Base-by-base conservation (phyloP, 2,888 invertebrate genomes). In the Timema cristinae region DNA sequence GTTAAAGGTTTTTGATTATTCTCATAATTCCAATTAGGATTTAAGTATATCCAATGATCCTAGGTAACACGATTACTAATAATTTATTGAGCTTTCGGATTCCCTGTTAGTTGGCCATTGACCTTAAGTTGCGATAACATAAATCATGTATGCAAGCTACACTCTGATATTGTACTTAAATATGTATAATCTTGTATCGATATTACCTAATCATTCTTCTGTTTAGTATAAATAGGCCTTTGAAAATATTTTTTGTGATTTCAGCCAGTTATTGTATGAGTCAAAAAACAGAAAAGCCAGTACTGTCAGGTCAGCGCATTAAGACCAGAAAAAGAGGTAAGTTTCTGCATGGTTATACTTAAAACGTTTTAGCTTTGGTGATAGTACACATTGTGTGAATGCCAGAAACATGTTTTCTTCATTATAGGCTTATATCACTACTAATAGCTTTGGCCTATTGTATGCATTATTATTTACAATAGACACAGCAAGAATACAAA, bases 251-350 rank as follows among this genome's bases (percentile, higher is more conserved):
- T 74, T 82, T 83, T 83, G 75, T 83, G 79, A 79, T 88, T 89
- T 77, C 87, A 91, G 91, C 90, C 89, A 90, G 89, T 89, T 89
- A 89, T 96, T 97, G 95, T 96, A 97, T 97, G 97, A 97, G 95
- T 97, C 97, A 97, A 90, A 97, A 97, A 94, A 94, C 91, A 91
- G 97, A 97, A 95, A 96, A 97, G 94, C 97, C 97, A 92, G 93
- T 96, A 91, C 90, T 97, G 91, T 96, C 96, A 92, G 97, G 97
- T 94, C 97, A 97, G 91, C 96, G 97, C 90, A 97, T 97, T 91
- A 97, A 97, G 95, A 97, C 97, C 94, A 94, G 97, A 92, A 97
- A 97, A 94, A 96, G 97, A 96, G 95, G 95, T 95, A 86, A 86
- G 86, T 78, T 74, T 50, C 73, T 8, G 11, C 15, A 59, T 59